Conservation (phyloP, 2,797 vertebrate genomes). For the Scleropages formosus region DNA sequence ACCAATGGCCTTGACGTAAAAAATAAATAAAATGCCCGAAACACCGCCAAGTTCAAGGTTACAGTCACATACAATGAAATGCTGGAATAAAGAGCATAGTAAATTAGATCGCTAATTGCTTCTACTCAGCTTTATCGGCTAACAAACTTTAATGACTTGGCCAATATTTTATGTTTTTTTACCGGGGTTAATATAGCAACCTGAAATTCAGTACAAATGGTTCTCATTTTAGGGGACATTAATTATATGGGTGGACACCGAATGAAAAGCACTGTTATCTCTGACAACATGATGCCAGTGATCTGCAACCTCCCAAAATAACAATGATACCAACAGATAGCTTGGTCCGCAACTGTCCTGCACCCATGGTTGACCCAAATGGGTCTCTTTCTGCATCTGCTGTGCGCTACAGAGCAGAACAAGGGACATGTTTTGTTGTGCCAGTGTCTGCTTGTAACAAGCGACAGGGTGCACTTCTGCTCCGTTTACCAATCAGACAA, state of each 20-base stretch:
- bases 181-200: slow-evolving; percentile 62
- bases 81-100: slow-evolving; percentile 47
- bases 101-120: slow-evolving; percentile 53
- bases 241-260: slow-evolving; percentile 59
- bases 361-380: slow-evolving; percentile 1
- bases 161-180: slow-evolving; percentile 64
- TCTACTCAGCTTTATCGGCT: slow-evolving; percentile 52
- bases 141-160: slow-evolving; percentile 53
- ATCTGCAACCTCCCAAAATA: slow-evolving; percentile 36
- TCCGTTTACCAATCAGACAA: slow-evolving; percentile 14
- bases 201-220: slow-evolving; percentile 57
- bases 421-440: slow-evolving; percentile 12
- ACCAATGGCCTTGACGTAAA: no score
- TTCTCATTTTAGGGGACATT: slow-evolving; percentile 52
- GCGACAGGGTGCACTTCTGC: slow-evolving; percentile 28
- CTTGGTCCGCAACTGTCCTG: slow-evolving; percentile 22
- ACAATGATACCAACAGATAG: slow-evolving; percentile 14
- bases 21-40: background rate
- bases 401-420: background rate
- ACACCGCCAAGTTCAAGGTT: background rate
- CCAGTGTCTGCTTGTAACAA: slow-evolving; percentile 21
- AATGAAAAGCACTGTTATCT: slow-evolving; percentile 58
- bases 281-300: slow-evolving; percentile 44
- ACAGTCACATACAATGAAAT: slow-evolving; percentile 36
- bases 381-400: slow-evolving; percentile 17